phyloP scores from a whole-genome alignment of 2,888 invertebrate species.

The Tachina fera region DNA sequence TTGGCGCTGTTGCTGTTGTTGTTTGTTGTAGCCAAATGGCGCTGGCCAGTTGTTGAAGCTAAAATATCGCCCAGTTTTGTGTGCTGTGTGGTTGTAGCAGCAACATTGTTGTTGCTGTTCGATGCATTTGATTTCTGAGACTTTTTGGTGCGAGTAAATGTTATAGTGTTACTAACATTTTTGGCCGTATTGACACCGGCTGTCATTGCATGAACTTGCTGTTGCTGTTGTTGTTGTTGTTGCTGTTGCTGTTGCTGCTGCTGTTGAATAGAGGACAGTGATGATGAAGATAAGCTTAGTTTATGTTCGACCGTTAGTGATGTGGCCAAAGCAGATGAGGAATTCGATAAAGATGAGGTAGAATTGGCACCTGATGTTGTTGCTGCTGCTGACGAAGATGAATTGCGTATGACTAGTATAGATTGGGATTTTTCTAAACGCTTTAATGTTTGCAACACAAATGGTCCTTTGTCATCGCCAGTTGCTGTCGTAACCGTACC shows the following conservation, averaged over 20 bases:
- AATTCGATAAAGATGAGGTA: conserved; percentile 67
- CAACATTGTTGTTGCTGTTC: conserved; percentile 53
- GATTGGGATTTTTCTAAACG: conserved; percentile 83
- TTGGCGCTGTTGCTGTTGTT: conserved; percentile 25
- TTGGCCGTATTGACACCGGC: conserved; percentile 73
- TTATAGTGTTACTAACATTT: conserved; percentile 74
- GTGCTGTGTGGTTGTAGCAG: conserved; percentile 60
- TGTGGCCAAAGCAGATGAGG: conserved; percentile 67
- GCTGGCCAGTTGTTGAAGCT: conserved; percentile 69
- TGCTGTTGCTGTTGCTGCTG: conserved; percentile 57
- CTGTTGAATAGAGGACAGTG: conserved; percentile 69
- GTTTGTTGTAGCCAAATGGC: conserved; percentile 56
- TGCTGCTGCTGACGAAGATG: conserved; percentile 71
- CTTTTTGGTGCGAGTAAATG: conserved; percentile 77
- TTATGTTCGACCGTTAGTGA: conserved; percentile 69
- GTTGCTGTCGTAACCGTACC: conserved; percentile 68
- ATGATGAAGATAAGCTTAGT: conserved; percentile 72
- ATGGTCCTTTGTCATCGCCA: conserved; percentile 79
- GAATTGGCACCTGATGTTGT: conserved; percentile 70
- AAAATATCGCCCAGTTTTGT: conserved; percentile 72
- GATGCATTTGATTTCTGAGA: conserved; percentile 71
- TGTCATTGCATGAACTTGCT: conserved; percentile 67
- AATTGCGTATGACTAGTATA: conserved; percentile 81
- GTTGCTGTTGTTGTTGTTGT: conserved; percentile 52
- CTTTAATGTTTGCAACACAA: conserved; percentile 82